These are phyloP conservation scores for Dreissena polymorpha DNA, from an alignment of 1,140 invertebrate genomes.

Conservation along the genomic window DNA sequence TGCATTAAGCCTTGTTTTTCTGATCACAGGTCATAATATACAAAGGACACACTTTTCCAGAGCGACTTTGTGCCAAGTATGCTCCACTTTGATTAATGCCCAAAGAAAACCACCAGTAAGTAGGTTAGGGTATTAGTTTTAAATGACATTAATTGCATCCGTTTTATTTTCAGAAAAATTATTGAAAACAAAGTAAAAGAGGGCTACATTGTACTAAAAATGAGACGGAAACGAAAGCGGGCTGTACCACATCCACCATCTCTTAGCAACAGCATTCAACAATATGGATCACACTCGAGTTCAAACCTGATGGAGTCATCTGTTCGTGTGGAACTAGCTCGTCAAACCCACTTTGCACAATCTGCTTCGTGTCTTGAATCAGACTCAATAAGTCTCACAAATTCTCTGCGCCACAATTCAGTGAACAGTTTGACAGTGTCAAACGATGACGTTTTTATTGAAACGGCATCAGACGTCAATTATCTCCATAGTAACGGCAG, in stretches of 20 bases:
- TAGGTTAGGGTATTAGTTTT: too few relatives aligned
- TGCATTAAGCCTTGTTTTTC: too few relatives aligned
- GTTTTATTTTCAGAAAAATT: constrained; percentile 31
- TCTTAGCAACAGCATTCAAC: background rate
- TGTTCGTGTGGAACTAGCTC: constrained; percentile 10
- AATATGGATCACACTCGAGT: constrained; percentile 13
- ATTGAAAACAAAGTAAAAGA: constrained; percentile 24
- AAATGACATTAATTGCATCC: too few relatives aligned
- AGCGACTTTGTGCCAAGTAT: too few relatives aligned
- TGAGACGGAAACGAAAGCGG: constrained; percentile 36
- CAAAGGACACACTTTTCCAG: too few relatives aligned
- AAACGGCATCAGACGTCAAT: constrained; percentile 31
- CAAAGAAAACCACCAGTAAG: too few relatives aligned
- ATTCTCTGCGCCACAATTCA: constrained; percentile 31
- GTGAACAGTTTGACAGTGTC: constrained; percentile 45
- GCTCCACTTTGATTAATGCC: too few relatives aligned
- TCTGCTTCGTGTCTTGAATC: constrained; percentile 43
- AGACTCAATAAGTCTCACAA: constrained; percentile 8
- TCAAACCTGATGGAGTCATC: constrained; percentile 27
- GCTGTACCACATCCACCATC: constrained; percentile 14
- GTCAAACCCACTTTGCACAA: constrained; percentile 25
- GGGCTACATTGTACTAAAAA: constrained; percentile 33
- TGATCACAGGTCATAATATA: too few relatives aligned
- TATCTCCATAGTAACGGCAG: constrained; percentile 12
- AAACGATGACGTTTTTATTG: constrained; percentile 52